These are phyloP conservation scores for Labrus mixtus DNA, from an alignment of 2,113 vertebrate species.

Conservation along the genomic window DNA sequence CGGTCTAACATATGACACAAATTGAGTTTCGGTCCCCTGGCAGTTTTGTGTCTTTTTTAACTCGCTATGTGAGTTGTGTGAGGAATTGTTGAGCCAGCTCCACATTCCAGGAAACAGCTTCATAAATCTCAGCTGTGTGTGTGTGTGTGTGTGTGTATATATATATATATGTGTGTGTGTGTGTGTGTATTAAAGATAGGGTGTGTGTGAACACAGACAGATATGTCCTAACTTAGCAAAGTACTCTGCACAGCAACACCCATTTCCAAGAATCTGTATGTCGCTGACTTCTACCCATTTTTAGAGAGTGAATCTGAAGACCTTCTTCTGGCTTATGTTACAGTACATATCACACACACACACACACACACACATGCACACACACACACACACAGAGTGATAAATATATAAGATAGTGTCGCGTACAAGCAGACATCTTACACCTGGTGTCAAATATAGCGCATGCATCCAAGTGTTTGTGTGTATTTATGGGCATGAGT, in stretches of 20 bases:
- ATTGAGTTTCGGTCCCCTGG: conserved; percentile 26
- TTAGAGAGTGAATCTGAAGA: conserved; percentile 59
- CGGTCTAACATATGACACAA: conserved; percentile 33
- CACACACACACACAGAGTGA: conserved; percentile 13
- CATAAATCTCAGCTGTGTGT: conserved; percentile 71
- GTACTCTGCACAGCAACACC: conserved; percentile 24
- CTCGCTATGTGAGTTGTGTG: conserved; percentile 43
- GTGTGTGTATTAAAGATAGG: conserved; percentile 9
- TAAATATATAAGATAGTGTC: conserved; percentile 24
- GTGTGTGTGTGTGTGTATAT: neutral
- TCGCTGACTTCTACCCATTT: conserved; percentile 42
- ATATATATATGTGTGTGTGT: conserved; percentile 15
- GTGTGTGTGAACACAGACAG: conserved; percentile 56
- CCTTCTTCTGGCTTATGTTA: conserved; percentile 54
- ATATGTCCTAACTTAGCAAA: conserved; percentile 77
- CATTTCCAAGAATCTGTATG: conserved; percentile 68
- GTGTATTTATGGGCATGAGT: conserved; percentile 64
- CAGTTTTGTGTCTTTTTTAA: conserved; percentile 62
- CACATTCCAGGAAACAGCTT: conserved; percentile 67
- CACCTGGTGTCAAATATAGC: conserved; percentile 59
- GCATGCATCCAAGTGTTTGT: conserved; percentile 40
- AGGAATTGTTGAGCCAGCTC: conserved; percentile 56
- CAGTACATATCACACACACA: conserved; percentile 41
- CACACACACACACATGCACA: neutral
- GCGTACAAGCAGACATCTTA: conserved; percentile 49